These are phyloP conservation scores for Heliothis virescens DNA, from an alignment of 1,140 invertebrate species.

Conservation along the genomic window DNA sequence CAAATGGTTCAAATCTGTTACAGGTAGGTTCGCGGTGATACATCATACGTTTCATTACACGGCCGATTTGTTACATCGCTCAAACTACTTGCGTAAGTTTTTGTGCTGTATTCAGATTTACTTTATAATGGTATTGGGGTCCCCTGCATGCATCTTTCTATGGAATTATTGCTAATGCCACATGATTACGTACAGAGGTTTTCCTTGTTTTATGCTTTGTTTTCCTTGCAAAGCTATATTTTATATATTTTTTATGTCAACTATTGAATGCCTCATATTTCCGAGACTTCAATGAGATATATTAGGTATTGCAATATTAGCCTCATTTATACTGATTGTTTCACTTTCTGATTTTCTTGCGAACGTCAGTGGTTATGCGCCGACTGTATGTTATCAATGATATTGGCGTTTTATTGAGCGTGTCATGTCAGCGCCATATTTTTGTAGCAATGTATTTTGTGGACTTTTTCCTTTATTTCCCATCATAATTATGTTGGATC, in stretches of 20 bases:
- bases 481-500: background rate
- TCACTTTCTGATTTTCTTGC: background rate
- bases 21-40: constrained; percentile 38
- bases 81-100: constrained; percentile 7
- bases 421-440: constrained; percentile 9
- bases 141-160: background rate
- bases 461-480: background rate
- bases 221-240: no score
- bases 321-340: background rate
- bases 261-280: no score
- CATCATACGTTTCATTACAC: constrained; percentile 48
- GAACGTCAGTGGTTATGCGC: background rate
- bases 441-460: no score
- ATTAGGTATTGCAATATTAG: background rate
- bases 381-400: constrained; percentile 3
- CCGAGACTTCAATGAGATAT: no score
- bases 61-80: constrained; percentile 35
- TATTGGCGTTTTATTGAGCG: constrained; percentile 10
- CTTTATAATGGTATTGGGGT: background rate
- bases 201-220: background rate
- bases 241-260: no score
- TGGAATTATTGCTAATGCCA: background rate
- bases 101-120: constrained; percentile 12
- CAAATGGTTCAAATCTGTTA: constrained; percentile 41
- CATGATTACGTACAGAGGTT: background rate